These are phyloP conservation scores for Drosophila quinaria DNA, from an alignment of 2,888 invertebrate species.

Conservation along the genomic window DNA sequence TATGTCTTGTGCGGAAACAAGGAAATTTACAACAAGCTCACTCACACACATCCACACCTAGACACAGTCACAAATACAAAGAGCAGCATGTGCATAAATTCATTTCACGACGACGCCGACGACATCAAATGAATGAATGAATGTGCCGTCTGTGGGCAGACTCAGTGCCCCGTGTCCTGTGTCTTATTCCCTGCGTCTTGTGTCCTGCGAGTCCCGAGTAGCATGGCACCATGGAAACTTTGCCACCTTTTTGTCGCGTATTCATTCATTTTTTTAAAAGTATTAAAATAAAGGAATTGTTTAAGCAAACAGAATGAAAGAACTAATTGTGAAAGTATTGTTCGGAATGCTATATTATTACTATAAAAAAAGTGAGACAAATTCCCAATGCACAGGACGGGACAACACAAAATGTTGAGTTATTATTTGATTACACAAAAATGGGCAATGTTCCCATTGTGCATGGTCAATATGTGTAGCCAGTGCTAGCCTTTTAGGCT, in stretches of 20 bases:
- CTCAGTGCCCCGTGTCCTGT: slow-evolving; percentile 18
- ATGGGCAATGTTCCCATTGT: background rate
- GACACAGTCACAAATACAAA: slow-evolving; percentile 8
- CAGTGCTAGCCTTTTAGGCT: slow-evolving; percentile 64
- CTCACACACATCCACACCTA: slow-evolving; percentile 16
- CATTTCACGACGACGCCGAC: slow-evolving; percentile 66
- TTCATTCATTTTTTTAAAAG: too few species aligned
- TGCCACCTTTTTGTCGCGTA: background rate
- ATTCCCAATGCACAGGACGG: background rate
- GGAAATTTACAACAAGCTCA: slow-evolving; percentile 61
- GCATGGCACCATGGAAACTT: background rate
- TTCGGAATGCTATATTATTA: too few species aligned
- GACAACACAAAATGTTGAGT: background rate
- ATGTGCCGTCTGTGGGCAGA: slow-evolving; percentile 48
- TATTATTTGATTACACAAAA: background rate
- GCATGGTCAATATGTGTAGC: slow-evolving; percentile 62
- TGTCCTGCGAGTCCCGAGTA: slow-evolving; percentile 22
- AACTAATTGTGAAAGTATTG: too few species aligned
- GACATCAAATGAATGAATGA: slow-evolving; percentile 77
- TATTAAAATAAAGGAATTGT: too few species aligned
- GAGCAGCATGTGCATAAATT: slow-evolving; percentile 67
- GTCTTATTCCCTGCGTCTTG: slow-evolving; percentile 13
- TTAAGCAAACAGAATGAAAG: too few species aligned
- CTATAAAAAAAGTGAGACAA: too few species aligned
- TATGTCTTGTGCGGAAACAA: slow-evolving; percentile 58